These are phyloP conservation scores for Dipodomys merriami DNA, from an alignment of 2,113 vertebrate species.

Conservation along the genomic window DNA sequence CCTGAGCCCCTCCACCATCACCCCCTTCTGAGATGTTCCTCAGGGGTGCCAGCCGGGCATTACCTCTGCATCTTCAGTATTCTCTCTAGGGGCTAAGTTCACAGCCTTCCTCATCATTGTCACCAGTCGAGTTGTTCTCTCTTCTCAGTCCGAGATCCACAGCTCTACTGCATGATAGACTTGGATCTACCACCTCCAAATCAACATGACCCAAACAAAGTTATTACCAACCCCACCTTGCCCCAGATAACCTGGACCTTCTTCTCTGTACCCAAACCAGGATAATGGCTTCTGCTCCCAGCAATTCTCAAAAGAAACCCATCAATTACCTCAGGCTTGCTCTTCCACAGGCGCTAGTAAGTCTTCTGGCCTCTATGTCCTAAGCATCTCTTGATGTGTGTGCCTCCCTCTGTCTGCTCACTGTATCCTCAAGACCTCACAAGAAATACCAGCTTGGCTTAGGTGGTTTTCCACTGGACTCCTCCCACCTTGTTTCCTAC, in stretches of 20 bases:
- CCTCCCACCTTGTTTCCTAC: not conserved
- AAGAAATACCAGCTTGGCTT: not conserved
- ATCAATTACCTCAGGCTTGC: not conserved
- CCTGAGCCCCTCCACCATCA: not conserved
- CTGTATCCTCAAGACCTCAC: fast-evolving
- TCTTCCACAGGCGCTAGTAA: too few species aligned
- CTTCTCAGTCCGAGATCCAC: not conserved
- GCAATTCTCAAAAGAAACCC: not conserved
- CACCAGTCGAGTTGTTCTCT: fast-evolving
- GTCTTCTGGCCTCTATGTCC: not conserved
- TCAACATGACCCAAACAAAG: not conserved
- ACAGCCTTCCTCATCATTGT: fast-evolving
- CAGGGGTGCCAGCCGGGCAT: not conserved
- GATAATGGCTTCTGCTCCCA: not conserved
- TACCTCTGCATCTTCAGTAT: not conserved
- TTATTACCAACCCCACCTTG: not conserved
- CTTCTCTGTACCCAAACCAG: not conserved
- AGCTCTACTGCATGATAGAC: not conserved
- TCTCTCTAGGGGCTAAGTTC: not conserved
- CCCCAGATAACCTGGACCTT: not conserved
- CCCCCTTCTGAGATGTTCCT: not conserved
- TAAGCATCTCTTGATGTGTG: not conserved
- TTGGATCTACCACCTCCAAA: not conserved
- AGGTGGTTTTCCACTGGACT: fast-evolving
- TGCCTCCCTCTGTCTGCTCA: too few species aligned